Evolutionary conservation across 2,113 vertebrate genomes (phyloP).

Genomic region (Raphicerus campestris): DNA sequence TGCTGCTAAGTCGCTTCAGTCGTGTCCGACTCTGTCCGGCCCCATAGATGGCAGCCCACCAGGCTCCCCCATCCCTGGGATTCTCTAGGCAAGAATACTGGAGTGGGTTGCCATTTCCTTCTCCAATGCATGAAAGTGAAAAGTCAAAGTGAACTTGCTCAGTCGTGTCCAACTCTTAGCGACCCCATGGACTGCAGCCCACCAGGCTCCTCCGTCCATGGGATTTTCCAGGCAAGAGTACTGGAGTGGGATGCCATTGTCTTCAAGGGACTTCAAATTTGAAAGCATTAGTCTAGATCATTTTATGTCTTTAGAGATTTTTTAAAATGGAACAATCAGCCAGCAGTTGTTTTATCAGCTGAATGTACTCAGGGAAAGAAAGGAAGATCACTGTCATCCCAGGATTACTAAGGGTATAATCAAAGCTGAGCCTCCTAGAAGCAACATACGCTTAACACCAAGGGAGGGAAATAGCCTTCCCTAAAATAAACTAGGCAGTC

Average conservation of each 20-base stretch:
- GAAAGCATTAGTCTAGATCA: neutral
- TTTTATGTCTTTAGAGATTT: neutral
- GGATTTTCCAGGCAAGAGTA: too few species aligned
- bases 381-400: neutral
- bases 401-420: neutral
- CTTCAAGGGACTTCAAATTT: neutral
- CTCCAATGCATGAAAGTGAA: too few species aligned
- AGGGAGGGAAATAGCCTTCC: neutral
- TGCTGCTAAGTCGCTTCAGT: too few species aligned
- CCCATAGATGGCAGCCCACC: too few species aligned
- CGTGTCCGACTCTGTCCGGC: rapidly evolving
- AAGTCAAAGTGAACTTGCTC: too few species aligned
- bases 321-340: neutral
- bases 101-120: too few species aligned
- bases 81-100: too few species aligned
- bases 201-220: too few species aligned
- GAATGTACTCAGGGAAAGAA: neutral
- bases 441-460: neutral
- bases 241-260: too few species aligned
- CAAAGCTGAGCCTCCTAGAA: neutral
- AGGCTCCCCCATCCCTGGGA: too few species aligned
- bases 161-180: too few species aligned
- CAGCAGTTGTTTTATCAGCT: neutral
- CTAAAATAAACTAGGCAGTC: neutral
- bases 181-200: too few species aligned